A percentile compares a stretch with the other conserved stretches of the same genome.
phyloP scores from a whole-genome alignment of 2,888 invertebrate species.

The Oasisia sp. region DNA sequence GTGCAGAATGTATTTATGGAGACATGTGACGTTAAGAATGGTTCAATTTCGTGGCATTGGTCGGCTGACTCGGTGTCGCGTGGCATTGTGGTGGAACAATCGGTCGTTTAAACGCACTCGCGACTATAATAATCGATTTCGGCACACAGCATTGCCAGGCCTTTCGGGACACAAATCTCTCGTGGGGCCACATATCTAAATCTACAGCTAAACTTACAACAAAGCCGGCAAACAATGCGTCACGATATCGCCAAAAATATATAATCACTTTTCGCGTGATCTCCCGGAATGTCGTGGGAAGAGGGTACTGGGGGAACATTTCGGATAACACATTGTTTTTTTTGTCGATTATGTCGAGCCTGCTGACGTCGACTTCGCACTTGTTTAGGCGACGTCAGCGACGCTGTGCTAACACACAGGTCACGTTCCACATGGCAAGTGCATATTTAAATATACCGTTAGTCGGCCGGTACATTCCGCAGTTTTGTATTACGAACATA shows the following conservation, averaged over 20 bases:
- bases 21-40: neutral
- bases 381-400: slow-evolving; percentile 9
- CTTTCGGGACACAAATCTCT: neutral
- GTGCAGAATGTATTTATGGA: neutral
- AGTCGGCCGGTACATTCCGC: neutral
- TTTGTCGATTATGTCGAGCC: neutral
- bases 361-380: neutral
- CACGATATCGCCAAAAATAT: neutral
- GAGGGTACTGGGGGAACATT: neutral
- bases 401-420: neutral
- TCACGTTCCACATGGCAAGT: neutral
- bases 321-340: neutral
- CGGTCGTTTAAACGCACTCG: too few relatives aligned
- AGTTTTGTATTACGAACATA: neutral
- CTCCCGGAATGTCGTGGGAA: neutral
- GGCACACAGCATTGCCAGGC: too few relatives aligned
- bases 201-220: neutral
- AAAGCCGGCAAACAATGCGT: neutral
- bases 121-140: too few relatives aligned
- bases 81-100: too few relatives aligned
- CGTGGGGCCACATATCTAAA: neutral
- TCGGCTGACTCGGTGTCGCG: too few relatives aligned
- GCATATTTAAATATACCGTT: neutral
- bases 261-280: neutral
- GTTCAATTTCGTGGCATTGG: too few relatives aligned